These are phyloP conservation scores for cattle (Bos taurus) DNA, from an alignment of 2,113 vertebrate species.

Conservation along the genomic window DNA sequence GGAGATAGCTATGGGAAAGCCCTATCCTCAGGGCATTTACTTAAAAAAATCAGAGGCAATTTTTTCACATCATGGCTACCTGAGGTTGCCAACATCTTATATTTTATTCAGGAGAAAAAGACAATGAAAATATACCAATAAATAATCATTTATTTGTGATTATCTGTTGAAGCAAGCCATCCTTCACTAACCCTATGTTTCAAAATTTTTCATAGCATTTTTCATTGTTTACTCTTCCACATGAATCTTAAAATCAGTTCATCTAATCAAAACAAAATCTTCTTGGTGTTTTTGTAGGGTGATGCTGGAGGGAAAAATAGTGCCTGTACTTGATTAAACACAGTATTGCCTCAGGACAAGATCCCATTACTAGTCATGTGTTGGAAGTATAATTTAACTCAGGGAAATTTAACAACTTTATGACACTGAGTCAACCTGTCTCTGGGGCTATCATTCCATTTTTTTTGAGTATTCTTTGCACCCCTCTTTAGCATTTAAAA, in stretches of 20 bases:
- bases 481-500: background rate
- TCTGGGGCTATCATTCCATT: background rate
- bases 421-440: background rate
- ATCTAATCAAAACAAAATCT: background rate
- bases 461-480: background rate
- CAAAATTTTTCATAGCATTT: background rate
- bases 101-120: background rate
- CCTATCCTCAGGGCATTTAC: background rate
- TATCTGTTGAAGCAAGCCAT: background rate
- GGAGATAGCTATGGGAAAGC: background rate
- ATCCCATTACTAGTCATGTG: background rate
- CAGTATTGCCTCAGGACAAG: background rate
- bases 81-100: background rate
- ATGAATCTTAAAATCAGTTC: background rate
- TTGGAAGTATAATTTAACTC: background rate
- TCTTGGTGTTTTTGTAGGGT: background rate
- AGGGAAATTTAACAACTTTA: background rate
- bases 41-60: background rate
- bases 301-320: background rate
- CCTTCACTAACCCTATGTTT: background rate
- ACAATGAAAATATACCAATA: background rate
- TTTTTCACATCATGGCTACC: background rate
- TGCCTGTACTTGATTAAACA: background rate
- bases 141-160: background rate
- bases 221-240: background rate